Percentiles rank a stretch among this genome's conserved stretches.
Conservation (phyloP, 1,140 invertebrate species). For the Bilobella aurantiaca region DNA sequence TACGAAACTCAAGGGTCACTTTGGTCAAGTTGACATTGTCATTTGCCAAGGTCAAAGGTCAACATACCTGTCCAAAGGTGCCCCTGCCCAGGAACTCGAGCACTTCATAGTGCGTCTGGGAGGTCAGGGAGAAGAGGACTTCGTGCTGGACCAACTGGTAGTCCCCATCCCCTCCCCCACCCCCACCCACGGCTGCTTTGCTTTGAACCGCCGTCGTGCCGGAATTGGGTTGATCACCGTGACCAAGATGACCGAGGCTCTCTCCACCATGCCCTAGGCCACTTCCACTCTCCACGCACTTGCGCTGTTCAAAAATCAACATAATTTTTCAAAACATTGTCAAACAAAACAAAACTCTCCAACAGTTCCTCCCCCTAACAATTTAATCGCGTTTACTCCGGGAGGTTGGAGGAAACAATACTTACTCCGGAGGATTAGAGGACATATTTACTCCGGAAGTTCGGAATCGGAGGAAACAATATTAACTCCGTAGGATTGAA, state of each 20-base stretch:
- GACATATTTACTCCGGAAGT: too few relatives aligned
- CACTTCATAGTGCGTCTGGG: slow-evolving; percentile 78
- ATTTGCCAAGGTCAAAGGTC: too few relatives aligned
- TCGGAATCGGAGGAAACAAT: too few relatives aligned
- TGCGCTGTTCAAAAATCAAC: slow-evolving; percentile 27
- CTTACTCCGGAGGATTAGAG: too few relatives aligned
- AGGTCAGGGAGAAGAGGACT: slow-evolving; percentile 82
- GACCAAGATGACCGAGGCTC: slow-evolving; percentile 22
- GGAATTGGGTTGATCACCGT: slow-evolving; percentile 32
- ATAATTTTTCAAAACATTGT: neutral
- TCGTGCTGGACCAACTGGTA: slow-evolving; percentile 97
- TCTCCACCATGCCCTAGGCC: slow-evolving; percentile 32
- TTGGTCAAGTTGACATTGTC: too few relatives aligned
- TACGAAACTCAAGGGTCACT: too few relatives aligned
- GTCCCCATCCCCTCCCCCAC: slow-evolving; percentile 76
- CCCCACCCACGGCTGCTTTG: slow-evolving; percentile 52
- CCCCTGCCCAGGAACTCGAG: slow-evolving; percentile 96
- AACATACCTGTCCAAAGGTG: slow-evolving; percentile 84
- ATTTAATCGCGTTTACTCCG: too few relatives aligned
- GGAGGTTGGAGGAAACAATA: too few relatives aligned
- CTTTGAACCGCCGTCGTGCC: slow-evolving; percentile 67
- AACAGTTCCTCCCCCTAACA: neutral
- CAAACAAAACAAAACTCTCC: neutral
- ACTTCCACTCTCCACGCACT: slow-evolving; percentile 27
- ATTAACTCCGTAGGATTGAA: too few relatives aligned